Conservation (phyloP, 2,113 vertebrate species). For the Barbus barbus region DNA sequence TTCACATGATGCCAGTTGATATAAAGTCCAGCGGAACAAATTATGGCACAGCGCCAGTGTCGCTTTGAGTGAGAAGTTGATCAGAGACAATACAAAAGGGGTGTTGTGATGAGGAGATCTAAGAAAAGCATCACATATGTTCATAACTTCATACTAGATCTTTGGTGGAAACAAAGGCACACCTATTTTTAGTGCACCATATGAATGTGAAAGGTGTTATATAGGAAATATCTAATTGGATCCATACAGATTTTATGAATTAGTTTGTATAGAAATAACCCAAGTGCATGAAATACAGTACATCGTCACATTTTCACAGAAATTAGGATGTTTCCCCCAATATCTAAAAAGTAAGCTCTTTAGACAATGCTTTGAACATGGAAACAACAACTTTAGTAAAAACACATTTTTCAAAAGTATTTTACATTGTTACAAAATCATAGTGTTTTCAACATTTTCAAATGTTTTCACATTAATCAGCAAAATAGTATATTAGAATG, state of each 20-base stretch:
- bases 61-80: not conserved
- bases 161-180: not conserved
- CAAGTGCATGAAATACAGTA: not conserved
- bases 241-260: not conserved
- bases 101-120: not conserved
- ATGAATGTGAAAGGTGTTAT: conserved; percentile 9
- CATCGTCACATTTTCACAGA: not conserved
- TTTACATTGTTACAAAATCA: no score
- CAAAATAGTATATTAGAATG: not conserved
- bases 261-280: no score
- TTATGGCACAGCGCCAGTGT: not conserved
- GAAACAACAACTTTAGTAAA: no score
- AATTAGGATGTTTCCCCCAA: no score
- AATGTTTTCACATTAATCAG: no score
- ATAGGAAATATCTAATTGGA: not conserved
- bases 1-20: conserved; percentile 41
- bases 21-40: not conserved
- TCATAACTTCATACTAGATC: not conserved
- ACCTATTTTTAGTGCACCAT: not conserved
- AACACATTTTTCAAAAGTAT: no score
- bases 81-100: not conserved
- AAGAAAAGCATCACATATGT: conserved; percentile 5
- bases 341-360: no score
- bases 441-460: no score
- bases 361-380: no score